Conservation (phyloP, 2,888 invertebrate species). For the Trichogramma dendrolimi region DNA sequence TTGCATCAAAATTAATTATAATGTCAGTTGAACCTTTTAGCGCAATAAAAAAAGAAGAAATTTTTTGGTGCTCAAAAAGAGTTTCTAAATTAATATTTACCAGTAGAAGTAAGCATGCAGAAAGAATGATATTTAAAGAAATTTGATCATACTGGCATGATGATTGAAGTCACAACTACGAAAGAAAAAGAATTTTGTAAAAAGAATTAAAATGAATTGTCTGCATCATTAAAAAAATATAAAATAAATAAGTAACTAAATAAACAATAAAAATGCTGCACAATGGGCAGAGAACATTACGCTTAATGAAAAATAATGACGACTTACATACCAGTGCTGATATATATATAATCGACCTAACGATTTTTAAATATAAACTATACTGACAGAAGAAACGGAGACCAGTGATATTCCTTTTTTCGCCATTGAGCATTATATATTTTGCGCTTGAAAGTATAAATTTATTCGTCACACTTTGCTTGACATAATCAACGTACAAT, state of each 20-base stretch:
- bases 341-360: slow-evolving; percentile 22
- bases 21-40: no score
- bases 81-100: no score
- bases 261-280: slow-evolving; percentile 17
- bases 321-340: slow-evolving; percentile 20
- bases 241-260: neutral
- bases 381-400: neutral
- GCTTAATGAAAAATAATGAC: slow-evolving; percentile 11
- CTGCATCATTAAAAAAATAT: slow-evolving; percentile 12
- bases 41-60: no score
- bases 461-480: slow-evolving; percentile 22
- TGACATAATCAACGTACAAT: slow-evolving; percentile 36
- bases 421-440: slow-evolving; percentile 18
- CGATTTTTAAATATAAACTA: slow-evolving; percentile 1
- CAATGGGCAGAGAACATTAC: slow-evolving; percentile 13
- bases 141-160: slow-evolving; percentile 22
- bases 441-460: slow-evolving; percentile 16
- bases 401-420: slow-evolving; percentile 23
- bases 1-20: no score
- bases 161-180: slow-evolving; percentile 22
- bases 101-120: neutral
- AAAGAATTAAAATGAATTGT: slow-evolving; percentile 10
- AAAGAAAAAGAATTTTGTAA: slow-evolving; percentile 19
- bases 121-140: slow-evolving; percentile 19
- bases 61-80: no score